Percentiles rank a stretch among this genome's conserved stretches.
Conservation (phyloP, 2,888 invertebrate genomes). For the Phymatocera aterrima region DNA sequence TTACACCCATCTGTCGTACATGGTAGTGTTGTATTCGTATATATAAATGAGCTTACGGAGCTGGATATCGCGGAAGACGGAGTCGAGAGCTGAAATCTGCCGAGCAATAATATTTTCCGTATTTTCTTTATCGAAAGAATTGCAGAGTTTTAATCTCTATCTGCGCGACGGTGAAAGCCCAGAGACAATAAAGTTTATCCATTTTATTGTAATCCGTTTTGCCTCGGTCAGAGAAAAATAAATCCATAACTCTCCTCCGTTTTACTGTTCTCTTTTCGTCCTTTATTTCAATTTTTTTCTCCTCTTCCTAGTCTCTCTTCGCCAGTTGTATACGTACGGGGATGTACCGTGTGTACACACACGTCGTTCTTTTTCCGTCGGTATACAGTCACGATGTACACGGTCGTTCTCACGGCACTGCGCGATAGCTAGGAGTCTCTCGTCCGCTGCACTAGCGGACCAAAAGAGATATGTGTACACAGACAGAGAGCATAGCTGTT, state of each 20-base stretch:
- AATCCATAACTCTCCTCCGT: conserved; percentile 57
- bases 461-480: conserved; percentile 50
- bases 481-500: conserved; percentile 64
- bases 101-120: neutral
- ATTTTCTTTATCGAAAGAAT: neutral
- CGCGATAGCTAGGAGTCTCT: conserved; percentile 7
- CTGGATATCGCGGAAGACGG: neutral
- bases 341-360: neutral
- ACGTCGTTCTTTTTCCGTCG: neutral
- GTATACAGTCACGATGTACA: neutral
- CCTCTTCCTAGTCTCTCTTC: conserved; percentile 18
- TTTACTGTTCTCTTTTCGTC: conserved; percentile 48
- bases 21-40: neutral
- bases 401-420: conserved; percentile 2
- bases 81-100: neutral
- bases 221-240: conserved; percentile 58
- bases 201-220: conserved; percentile 60
- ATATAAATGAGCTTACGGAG: neutral
- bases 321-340: neutral
- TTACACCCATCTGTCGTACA: no score
- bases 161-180: conserved; percentile 26
- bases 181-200: conserved; percentile 53
- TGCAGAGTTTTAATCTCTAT: conserved; percentile 39
- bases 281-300: conserved; percentile 46
- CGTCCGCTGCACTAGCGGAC: conserved; percentile 19